Evolutionary conservation across 2,888 invertebrate species (phyloP).

Genomic region (Drosophila testacea): DNA sequence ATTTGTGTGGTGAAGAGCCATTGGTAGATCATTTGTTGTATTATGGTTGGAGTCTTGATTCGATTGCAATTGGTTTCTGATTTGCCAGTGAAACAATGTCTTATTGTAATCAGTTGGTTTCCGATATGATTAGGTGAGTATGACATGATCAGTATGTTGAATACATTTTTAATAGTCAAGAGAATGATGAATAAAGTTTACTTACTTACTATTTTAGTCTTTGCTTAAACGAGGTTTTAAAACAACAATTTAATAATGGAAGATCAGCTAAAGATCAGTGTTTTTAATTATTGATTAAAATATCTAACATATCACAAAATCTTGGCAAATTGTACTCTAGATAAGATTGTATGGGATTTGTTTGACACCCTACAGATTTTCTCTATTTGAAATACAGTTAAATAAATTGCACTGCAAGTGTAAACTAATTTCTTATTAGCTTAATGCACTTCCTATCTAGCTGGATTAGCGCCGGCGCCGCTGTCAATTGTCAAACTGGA

Average conservation of each 20-base stretch:
- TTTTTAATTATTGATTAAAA: too few species aligned
- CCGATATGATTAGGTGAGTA: neutral
- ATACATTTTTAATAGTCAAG: neutral
- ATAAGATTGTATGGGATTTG: too few species aligned
- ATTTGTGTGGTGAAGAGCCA: slow-evolving; percentile 64
- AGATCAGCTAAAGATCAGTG: too few species aligned
- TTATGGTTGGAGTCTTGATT: slow-evolving; percentile 27
- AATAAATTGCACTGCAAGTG: neutral
- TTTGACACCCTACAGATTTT: too few species aligned
- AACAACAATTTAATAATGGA: too few species aligned
- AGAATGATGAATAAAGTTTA: too few species aligned
- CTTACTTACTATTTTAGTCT: too few species aligned
- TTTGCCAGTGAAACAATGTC: slow-evolving; percentile 8
- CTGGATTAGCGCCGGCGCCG: slow-evolving; percentile 61
- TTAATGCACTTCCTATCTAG: neutral
- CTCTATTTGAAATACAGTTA: neutral
- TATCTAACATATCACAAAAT: too few species aligned
- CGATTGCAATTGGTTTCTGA: slow-evolving; percentile 51
- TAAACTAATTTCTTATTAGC: neutral
- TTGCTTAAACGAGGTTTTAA: too few species aligned
- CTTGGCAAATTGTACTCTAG: too few species aligned
- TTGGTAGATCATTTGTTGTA: slow-evolving; percentile 44
- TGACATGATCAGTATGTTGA: neutral
- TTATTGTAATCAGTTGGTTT: neutral
- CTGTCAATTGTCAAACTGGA: slow-evolving; percentile 43